Conservation (phyloP, 2,113 vertebrate species). For the Siniperca knerii region DNA sequence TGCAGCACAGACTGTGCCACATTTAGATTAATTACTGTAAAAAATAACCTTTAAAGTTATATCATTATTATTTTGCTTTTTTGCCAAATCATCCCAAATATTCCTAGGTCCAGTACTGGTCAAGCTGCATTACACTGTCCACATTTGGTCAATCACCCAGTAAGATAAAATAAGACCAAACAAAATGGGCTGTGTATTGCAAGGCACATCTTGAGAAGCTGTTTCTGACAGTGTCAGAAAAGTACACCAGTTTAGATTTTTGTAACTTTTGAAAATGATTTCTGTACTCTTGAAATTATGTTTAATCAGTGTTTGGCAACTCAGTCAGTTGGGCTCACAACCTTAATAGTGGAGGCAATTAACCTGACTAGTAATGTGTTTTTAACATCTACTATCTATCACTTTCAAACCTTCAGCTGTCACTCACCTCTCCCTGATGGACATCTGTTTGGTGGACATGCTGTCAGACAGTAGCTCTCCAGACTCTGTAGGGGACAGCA, state of each 20-base stretch:
- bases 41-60: background rate
- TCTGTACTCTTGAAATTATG: background rate
- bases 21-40: background rate
- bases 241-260: background rate
- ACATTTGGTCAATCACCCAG: background rate
- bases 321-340: too few species aligned
- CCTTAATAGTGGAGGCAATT: background rate
- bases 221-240: background rate
- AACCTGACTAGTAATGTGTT: background rate
- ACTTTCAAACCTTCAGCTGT: background rate
- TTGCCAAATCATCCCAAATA: background rate
- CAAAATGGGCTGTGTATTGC: background rate
- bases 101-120: background rate
- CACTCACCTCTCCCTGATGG: slow-evolving; percentile 95
- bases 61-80: background rate
- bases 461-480: slow-evolving; percentile 61
- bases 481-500: slow-evolving; percentile 71
- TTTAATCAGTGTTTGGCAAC: background rate
- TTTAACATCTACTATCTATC: background rate
- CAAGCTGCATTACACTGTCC: background rate
- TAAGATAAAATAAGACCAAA: background rate
- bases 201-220: background rate
- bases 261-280: background rate
- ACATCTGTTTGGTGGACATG: slow-evolving; percentile 88
- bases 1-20: background rate